Base-by-base conservation (phyloP, 2,888 invertebrate species). In the Oscheius onirici region DNA sequence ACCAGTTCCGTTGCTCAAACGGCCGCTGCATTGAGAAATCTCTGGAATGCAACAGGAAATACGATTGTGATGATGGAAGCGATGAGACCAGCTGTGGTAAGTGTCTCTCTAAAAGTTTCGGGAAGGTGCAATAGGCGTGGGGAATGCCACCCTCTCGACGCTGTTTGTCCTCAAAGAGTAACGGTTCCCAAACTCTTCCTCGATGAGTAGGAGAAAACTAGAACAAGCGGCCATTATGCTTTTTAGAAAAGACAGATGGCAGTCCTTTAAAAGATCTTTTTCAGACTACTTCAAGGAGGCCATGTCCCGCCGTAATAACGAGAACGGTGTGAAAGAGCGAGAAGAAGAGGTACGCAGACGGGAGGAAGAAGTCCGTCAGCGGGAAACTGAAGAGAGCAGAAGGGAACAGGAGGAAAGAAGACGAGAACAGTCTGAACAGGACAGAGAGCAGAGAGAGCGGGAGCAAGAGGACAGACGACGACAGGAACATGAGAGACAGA, bases 31-130 rank as follows among this genome's bases (percentile, higher is more conserved):
- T 97, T 78, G 91, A 92, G 0, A 93, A 92, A 87, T 89, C 91
- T 11, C 91, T 91, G 67, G 92, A 94, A 22, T 95, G 95, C 84
- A 92, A 95, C 85, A 87, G 89, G n/a, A 90, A 91, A 49, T 89
- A 89, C 57, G 87, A 88, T 68, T 90, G 89, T 80, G 71, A 76
- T 0, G 97, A 97, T 89, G 92, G 93, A 52, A 94, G 94, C 0
- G 97, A 97, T 88, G 96, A 96, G 90, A 91, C 92, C 78, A 91
- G 92, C 84, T 97, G 96, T 90, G 92, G 94, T 92, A 90, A 91
- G 91, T 41, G 40, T 28, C n/a, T 55, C 1, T 55, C 8, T 55
- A 46, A 46, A 46, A 17, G 11, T 3, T 46, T 46, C 3, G 17
- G 15, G 28, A 26, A 52, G 13, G 20, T 52, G 52, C 52, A 52